phyloP scores from a whole-genome alignment of 2,113 vertebrate species.

The Mystacornis crossleyi region DNA sequence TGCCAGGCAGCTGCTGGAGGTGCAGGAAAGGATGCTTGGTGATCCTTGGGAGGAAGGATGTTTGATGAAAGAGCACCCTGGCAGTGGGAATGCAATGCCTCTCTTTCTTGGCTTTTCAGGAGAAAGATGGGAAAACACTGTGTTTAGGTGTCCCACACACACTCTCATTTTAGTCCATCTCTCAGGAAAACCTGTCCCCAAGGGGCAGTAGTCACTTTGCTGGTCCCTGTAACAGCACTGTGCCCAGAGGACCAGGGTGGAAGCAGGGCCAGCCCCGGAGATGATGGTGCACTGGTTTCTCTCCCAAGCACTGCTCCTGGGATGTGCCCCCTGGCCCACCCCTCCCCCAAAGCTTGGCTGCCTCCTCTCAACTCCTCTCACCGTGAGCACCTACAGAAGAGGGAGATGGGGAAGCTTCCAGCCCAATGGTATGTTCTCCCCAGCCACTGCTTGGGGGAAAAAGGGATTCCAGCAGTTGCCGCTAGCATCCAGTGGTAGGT shows the following conservation, averaged over 20 bases:
- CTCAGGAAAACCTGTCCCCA: accelerated
- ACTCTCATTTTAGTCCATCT: neutral
- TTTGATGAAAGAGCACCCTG: neutral
- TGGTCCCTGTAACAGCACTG: neutral
- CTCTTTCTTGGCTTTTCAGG: neutral
- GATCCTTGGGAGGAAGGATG: neutral
- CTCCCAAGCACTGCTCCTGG: neutral
- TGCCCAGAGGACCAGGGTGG: neutral
- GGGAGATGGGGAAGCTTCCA: neutral
- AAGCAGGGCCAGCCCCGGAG: neutral
- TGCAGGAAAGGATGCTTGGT: neutral
- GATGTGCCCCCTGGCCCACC: accelerated
- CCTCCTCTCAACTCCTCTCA: neutral
- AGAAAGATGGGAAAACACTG: neutral
- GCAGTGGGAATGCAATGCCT: neutral
- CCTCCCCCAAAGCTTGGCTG: neutral
- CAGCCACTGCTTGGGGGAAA: neutral
- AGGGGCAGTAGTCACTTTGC: neutral
- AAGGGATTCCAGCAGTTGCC: neutral
- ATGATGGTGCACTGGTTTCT: neutral
- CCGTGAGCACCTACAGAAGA: neutral
- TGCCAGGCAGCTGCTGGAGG: neutral
- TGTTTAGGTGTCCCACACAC: neutral
- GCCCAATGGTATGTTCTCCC: no score
- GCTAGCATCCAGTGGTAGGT: neutral